Percentiles rank a stretch among this genome's conserved stretches.
phyloP scores from a whole-genome alignment of 2,888 invertebrate genomes.

The Lochmaea crataegi region DNA sequence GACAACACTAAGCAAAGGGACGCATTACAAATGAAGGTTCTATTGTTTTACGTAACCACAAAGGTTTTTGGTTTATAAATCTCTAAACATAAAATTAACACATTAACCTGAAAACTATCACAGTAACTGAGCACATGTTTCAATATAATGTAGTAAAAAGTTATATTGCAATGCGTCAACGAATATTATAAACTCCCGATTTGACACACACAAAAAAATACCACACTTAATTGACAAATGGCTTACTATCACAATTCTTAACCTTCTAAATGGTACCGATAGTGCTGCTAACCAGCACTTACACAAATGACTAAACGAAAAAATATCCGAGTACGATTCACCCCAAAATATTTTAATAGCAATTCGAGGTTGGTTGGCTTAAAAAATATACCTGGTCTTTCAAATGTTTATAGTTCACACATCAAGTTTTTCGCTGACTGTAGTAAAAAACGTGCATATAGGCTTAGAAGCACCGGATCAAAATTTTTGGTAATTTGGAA shows the following conservation, averaged over 20 bases:
- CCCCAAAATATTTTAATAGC: no score
- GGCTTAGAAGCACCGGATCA: no score
- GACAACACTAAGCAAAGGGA: slow-evolving; percentile 26
- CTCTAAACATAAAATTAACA: not conserved
- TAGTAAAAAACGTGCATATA: no score
- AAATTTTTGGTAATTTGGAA: no score
- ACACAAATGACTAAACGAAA: no score
- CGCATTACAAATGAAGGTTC: slow-evolving; percentile 18
- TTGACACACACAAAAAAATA: not conserved
- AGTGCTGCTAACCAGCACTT: no score
- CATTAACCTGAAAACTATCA: not conserved
- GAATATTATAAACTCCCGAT: not conserved
- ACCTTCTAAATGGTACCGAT: not conserved
- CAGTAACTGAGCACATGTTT: not conserved
- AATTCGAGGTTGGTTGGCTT: no score
- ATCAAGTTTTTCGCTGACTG: no score
- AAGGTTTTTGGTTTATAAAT: not conserved
- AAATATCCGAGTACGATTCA: no score
- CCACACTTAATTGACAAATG: not conserved
- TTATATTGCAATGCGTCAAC: slow-evolving; percentile 3
- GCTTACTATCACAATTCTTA: not conserved
- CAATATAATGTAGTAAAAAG: not conserved
- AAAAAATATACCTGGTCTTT: no score
- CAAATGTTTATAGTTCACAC: no score
- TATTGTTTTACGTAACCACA: not conserved